Base-by-base conservation (phyloP, 2,113 vertebrate genomes). In the Sarotherodon lohbergeri region DNA sequence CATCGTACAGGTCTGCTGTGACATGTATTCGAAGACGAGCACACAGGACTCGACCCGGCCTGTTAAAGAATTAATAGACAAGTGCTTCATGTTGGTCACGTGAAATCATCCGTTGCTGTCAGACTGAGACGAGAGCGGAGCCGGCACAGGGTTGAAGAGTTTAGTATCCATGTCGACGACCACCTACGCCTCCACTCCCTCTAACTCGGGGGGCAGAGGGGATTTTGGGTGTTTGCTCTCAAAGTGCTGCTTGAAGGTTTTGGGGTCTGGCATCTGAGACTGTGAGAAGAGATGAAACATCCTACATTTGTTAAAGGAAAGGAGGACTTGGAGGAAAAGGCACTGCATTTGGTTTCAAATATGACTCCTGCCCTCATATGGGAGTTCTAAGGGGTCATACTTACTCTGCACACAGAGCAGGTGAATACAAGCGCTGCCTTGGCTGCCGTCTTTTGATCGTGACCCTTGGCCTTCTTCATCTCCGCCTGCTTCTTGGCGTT, bases 401-500 rank as follows among this genome's bases (percentile, higher is more conserved):
- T 97, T 96, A 98, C 97, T 97, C 95, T 97, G 95, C 98, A 98
- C 90, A 98, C 98, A 87, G 95, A 90, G 91, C 98, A 98, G 91
- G 97, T 98, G 85, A 97, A 98, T 94, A 98, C 97, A 87, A 98
- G 96, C 4, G 98, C 98, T 91, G 97, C 97, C 94, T 98, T 98
- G 89, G 98, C 98, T 88, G 98, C 97, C 5, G 97, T 97, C 96
- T 98, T 99, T 94, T 99, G 98, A 90, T 98, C 98, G 66, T 98
- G 97, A 92, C 98, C 98, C 94, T 99, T 98, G 86, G 98, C 97
- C 96, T 99, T 99, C 95, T 99, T 99, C 88, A 97, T 95, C 91
- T 99, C 99, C 11, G 98, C 98, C 96, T 99, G 98, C 91, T 99
- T 99, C 97, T 99, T 99, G 95, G 98, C 97, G 89, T 99, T 99